phyloP scores from a whole-genome alignment of 2,797 vertebrate species.

The Siniperca obscura region DNA sequence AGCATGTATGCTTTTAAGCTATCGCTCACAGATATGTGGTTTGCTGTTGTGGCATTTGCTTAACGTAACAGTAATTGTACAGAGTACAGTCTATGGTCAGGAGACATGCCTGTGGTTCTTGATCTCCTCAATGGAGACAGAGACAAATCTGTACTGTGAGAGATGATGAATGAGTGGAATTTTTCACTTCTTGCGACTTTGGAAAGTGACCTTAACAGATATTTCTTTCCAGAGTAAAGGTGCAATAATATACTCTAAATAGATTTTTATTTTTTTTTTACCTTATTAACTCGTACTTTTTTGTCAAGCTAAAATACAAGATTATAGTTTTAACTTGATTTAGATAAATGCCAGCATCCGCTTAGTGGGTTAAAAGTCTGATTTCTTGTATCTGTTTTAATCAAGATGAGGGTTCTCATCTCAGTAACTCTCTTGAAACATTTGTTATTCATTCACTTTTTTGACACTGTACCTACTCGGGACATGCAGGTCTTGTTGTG shows the following conservation, averaged over 20 bases:
- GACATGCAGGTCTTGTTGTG: not conserved
- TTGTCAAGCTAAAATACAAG: not conserved
- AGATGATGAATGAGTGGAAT: constrained; percentile 23
- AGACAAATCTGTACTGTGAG: constrained; percentile 22
- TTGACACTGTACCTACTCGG: not conserved
- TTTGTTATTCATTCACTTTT: not conserved
- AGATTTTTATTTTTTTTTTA: not conserved
- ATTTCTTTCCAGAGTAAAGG: not conserved
- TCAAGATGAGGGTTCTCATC: not conserved
- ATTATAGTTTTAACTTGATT: not conserved
- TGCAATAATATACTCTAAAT: not conserved
- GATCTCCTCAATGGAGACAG: constrained; percentile 18
- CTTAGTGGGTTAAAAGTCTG: not conserved
- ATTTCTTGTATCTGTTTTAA: not conserved
- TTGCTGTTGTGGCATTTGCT: constrained; percentile 5
- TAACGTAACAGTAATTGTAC: not conserved
- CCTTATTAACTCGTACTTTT: not conserved
- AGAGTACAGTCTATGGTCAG: constrained; percentile 3
- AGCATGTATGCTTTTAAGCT: not conserved
- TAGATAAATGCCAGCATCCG: not conserved
- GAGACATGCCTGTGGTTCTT: not conserved
- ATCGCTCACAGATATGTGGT: not conserved
- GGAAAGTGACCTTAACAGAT: constrained; percentile 7
- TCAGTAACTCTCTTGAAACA: not conserved
- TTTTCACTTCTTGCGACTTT: constrained; percentile 15